Evolutionary conservation across 2,113 vertebrate genomes (phyloP).

Genomic region (Antennarius striatus): DNA sequence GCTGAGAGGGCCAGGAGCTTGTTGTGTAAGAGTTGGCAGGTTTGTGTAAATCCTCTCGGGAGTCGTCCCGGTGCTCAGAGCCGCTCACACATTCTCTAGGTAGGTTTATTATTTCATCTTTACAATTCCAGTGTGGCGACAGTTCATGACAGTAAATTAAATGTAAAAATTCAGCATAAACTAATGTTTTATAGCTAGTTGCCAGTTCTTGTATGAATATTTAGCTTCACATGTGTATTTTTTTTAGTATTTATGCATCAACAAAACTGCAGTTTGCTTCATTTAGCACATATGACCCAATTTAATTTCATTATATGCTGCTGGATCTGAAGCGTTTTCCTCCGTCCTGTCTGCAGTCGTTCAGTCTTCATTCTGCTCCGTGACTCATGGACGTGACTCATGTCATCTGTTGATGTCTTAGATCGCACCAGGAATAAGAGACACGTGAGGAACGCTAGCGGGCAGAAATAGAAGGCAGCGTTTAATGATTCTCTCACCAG

Average conservation of each 20-base stretch:
- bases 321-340: too few relatives aligned
- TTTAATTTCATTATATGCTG: too few relatives aligned
- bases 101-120: constrained; percentile 36
- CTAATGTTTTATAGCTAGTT: neutral
- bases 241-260: neutral
- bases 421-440: too few relatives aligned
- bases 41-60: constrained; percentile 53
- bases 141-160: neutral
- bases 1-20: constrained; percentile 21
- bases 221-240: neutral
- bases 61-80: constrained; percentile 47
- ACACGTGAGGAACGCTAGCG: too few relatives aligned
- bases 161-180: neutral
- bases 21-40: constrained; percentile 70
- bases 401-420: too few relatives aligned
- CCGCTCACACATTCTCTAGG: constrained; percentile 44
- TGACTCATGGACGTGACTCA: too few relatives aligned
- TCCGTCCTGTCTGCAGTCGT: too few relatives aligned
- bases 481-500: neutral
- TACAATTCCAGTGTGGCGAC: neutral
- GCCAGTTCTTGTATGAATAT: too few relatives aligned
- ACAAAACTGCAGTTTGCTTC: too few relatives aligned
- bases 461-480: too few relatives aligned
- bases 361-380: too few relatives aligned
- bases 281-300: too few relatives aligned